Conservation (phyloP, 2,113 vertebrate species). For the Periophthalmodon schlosseri region DNA sequence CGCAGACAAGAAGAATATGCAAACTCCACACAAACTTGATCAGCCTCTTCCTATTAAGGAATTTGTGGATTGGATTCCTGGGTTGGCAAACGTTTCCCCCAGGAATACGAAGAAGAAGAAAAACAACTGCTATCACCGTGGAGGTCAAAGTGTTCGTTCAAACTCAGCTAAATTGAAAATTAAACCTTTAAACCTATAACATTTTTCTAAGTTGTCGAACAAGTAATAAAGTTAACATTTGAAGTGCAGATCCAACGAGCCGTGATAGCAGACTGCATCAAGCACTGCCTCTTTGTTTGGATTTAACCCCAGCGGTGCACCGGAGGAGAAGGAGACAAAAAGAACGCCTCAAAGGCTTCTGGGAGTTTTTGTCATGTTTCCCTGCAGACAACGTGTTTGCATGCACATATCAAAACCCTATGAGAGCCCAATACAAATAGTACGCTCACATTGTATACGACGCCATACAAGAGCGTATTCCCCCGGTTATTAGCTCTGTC, state of each 20-base stretch:
- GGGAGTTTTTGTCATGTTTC: slow-evolving; percentile 83
- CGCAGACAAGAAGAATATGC: too few species aligned
- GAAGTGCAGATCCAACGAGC: slow-evolving; percentile 70
- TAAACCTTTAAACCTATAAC: slow-evolving; percentile 45
- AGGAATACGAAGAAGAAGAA: neutral
- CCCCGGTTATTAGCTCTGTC: slow-evolving; percentile 77
- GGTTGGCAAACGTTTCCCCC: neutral
- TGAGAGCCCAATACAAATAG: slow-evolving; percentile 76
- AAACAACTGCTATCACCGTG: neutral
- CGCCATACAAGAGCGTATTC: slow-evolving; percentile 59
- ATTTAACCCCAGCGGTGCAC: slow-evolving; percentile 75
- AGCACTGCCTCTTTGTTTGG: slow-evolving; percentile 79
- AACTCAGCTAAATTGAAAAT: neutral
- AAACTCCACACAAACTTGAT: neutral
- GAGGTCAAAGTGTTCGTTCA: slow-evolving; percentile 25
- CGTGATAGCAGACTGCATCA: slow-evolving; percentile 57
- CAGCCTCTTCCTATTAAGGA: neutral
- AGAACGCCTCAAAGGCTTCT: slow-evolving; percentile 79
- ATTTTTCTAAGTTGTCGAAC: slow-evolving; percentile 65
- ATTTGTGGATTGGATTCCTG: neutral
- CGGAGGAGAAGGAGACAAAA: slow-evolving; percentile 70
- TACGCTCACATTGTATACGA: slow-evolving; percentile 50
- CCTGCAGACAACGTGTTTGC: slow-evolving; percentile 80
- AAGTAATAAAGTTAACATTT: slow-evolving; percentile 72
- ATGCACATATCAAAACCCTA: slow-evolving; percentile 77